Percentiles rank a stretch among this genome's conserved stretches.
phyloP scores from a whole-genome alignment of 2,113 vertebrate genomes.

The Petroica traversi region DNA sequence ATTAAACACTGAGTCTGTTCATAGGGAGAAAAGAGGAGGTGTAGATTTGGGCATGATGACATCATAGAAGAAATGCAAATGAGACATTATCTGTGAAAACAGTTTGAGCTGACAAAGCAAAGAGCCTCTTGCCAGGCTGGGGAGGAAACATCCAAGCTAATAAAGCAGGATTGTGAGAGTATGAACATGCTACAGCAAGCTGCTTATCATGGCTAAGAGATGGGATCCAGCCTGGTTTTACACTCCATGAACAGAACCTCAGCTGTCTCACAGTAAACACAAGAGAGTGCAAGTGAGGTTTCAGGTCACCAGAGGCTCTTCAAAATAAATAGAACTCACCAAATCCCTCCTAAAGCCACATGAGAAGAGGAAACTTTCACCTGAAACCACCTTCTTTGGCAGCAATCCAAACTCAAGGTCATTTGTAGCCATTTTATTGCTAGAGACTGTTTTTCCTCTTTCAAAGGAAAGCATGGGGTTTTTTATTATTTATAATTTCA shows the following conservation, averaged over 20 bases:
- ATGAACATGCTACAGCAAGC: not conserved
- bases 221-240: not conserved
- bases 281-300: not conserved
- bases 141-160: not conserved
- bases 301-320: not conserved
- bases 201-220: not conserved
- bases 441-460: not conserved
- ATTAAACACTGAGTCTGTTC: not conserved
- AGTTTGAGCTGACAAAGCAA: not conserved
- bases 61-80: not conserved
- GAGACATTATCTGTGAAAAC: not conserved
- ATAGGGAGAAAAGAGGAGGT: not conserved
- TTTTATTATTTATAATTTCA: not conserved
- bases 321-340: not conserved
- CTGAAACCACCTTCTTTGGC: not conserved
- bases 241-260: not conserved
- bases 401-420: not conserved
- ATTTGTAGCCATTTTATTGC: not conserved
- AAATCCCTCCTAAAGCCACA: not conserved
- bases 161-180: not conserved
- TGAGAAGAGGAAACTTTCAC: not conserved
- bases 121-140: not conserved
- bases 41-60: not conserved
- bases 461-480: not conserved
- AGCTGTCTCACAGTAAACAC: not conserved